Evolutionary conservation across 2,888 invertebrate species (phyloP), one percentile per base, ranked within the genome.

Genomic region (Pterostichus madidus): DNA sequence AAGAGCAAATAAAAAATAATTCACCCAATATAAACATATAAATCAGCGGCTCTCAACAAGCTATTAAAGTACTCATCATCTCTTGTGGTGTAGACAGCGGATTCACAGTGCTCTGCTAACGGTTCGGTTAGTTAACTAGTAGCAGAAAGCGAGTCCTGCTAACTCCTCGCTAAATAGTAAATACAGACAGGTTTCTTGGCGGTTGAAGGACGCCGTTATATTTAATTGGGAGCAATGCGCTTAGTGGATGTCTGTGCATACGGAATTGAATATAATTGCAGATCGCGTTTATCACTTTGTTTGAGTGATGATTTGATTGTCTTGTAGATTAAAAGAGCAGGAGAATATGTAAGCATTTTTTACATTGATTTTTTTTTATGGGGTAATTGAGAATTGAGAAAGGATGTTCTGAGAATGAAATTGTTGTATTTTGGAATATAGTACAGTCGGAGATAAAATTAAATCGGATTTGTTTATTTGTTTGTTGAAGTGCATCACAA

Each of bases 191-290:
- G 64, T 64, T 64, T 49, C 49, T 49, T 35, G 35, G 13, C 64
- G 7, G 64, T 44, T 71, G 71, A 71, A 71, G 71, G 71, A 13
- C 71, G 59, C 17, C 17, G 46, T 24, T 71, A 71, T 71, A 71
- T 71, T 71, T 71, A 71, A 71, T 71, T 71, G 71, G 71, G 71
- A 24, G 46, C 71, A 71, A 71, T 71, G 71, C 5, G 44, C 44
- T 44, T 71, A 35, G 44, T 71, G 39, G 17, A 44, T 17, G 59
- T 17, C 46, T 46, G 11, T 71, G 71, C 44, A 71, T 71, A 71
- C n/a, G 71, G 44, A 71, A 59, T 59, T 71, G 46, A 49, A 71
- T 39, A 46, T 71, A 71, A 71, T 71, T 71, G 71, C 59, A 59
- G 10, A 49, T 49, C 3, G 39, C 39, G 0, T 39, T 53, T 53